A percentile compares a stretch with the other conserved stretches of the same genome.
Conservation (phyloP, 1,140 invertebrate species). For the Venturia canescens region DNA sequence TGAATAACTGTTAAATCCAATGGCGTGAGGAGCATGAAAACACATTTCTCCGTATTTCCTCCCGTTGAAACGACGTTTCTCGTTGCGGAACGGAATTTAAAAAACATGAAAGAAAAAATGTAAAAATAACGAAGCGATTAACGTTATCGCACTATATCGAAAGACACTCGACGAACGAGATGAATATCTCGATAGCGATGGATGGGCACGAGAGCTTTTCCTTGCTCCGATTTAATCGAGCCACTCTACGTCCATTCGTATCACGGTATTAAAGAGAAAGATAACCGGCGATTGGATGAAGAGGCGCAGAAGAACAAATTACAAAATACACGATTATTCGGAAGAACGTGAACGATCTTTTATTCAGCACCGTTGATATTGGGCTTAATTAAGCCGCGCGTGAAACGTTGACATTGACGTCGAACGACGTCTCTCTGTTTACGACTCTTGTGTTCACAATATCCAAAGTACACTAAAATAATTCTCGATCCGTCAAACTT, state of each 20-base stretch:
- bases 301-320: background rate
- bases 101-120: background rate
- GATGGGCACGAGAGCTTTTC: constrained; percentile 19
- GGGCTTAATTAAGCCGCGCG: too few relatives aligned
- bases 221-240: constrained; percentile 26
- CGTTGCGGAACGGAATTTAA: background rate
- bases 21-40: background rate
- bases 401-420: too few relatives aligned
- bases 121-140: constrained; percentile 1
- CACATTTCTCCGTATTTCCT: constrained; percentile 14
- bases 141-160: constrained; percentile 14
- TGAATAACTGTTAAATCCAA: constrained; percentile 12
- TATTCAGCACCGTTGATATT: too few relatives aligned
- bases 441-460: too few relatives aligned
- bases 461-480: too few relatives aligned
- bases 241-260: constrained; percentile 9
- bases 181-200: constrained; percentile 19
- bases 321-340: background rate
- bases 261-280: background rate
- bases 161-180: background rate
- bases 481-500: too few relatives aligned
- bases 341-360: too few relatives aligned
- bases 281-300: background rate
- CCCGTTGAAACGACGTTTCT: background rate
- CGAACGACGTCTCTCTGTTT: too few relatives aligned